These are phyloP conservation scores for Rhagologus leucostigma DNA, from an alignment of 2,113 vertebrate genomes.

Conservation along the genomic window DNA sequence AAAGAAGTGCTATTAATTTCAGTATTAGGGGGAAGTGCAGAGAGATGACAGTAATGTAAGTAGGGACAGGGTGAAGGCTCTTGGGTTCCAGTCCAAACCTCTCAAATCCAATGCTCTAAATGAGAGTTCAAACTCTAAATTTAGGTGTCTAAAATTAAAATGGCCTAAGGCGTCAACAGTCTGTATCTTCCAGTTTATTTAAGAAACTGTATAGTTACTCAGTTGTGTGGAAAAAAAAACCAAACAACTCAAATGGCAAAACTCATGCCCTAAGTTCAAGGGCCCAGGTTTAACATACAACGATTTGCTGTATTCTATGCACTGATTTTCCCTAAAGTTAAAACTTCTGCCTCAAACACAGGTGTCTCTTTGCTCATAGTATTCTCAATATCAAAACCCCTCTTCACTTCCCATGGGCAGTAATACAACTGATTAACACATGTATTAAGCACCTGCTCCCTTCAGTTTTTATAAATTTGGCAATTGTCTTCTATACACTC, in stretches of 20 bases:
- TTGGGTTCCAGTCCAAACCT: neutral
- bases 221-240: neutral
- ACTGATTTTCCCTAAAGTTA: neutral
- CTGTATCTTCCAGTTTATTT: neutral
- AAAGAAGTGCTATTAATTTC: neutral
- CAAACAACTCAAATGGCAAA: neutral
- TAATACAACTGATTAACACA: neutral
- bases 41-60: neutral
- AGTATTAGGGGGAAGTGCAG: neutral
- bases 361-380: neutral
- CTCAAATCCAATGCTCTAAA: neutral
- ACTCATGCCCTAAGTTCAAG: neutral
- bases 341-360: neutral
- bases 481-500: neutral
- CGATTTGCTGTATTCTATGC: neutral
- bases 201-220: neutral
- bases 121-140: constrained; percentile 10
- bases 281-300: neutral
- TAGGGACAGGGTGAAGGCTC: neutral
- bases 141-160: constrained; percentile 42
- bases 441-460: neutral
- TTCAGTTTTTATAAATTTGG: neutral
- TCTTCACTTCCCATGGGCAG: neutral
- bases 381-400: neutral
- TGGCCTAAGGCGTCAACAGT: neutral